phyloP scores from a whole-genome alignment of 2,113 vertebrate species.

The Chlamydotis undulata region DNA sequence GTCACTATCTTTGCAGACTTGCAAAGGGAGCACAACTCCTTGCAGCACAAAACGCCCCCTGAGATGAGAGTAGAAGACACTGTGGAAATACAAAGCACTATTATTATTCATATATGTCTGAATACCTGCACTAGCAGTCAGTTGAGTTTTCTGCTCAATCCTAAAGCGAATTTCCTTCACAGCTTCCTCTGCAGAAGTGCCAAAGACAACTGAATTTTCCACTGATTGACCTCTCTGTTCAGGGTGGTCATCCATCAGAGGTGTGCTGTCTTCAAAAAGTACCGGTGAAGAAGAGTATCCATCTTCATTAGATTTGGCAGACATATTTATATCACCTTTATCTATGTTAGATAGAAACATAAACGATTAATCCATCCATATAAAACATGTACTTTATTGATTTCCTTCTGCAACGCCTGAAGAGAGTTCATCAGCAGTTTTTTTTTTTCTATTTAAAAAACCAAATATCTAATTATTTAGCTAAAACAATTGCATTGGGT shows the following conservation, averaged over 20 bases:
- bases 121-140: slow-evolving; percentile 96
- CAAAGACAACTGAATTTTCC: slow-evolving; percentile 81
- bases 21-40: background rate
- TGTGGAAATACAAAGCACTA: background rate
- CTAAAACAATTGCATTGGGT: background rate
- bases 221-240: slow-evolving; percentile 17
- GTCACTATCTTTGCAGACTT: background rate
- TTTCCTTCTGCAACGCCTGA: background rate
- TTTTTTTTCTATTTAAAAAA: background rate
- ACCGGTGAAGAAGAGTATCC: slow-evolving; percentile 77
- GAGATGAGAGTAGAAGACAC: background rate
- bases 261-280: slow-evolving; percentile 87
- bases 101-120: background rate
- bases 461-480: background rate
- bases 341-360: slow-evolving; percentile 43
- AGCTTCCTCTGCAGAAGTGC: slow-evolving; percentile 88
- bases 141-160: slow-evolving; percentile 90
- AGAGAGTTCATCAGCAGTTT: background rate
- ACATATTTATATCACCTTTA: background rate
- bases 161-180: slow-evolving; percentile 97
- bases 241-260: background rate
- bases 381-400: background rate
- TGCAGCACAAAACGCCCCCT: background rate
- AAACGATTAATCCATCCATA: background rate
- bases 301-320: background rate